Percentiles rank a stretch among this genome's conserved stretches.
Evolutionary conservation across 2,888 invertebrate species (phyloP).

Genomic region (Spisula subtruncata): DNA sequence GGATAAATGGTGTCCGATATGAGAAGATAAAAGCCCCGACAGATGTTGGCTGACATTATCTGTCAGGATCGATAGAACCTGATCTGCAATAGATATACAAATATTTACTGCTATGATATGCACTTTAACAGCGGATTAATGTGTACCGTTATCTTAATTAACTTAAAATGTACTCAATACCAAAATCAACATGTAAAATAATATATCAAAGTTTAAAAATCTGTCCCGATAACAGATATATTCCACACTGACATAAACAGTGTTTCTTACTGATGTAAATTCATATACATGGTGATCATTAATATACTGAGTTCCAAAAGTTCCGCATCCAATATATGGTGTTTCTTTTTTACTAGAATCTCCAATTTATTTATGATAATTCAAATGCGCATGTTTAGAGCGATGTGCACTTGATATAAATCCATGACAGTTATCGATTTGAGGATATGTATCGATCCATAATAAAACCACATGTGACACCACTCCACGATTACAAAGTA

Average conservation of each 20-base stretch:
- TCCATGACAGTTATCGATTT: no score
- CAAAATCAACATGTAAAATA: not conserved
- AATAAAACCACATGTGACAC: no score
- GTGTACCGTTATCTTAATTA: conserved; percentile 9
- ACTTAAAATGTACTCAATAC: not conserved
- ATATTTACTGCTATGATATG: not conserved
- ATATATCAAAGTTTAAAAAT: not conserved
- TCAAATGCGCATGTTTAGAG: no score
- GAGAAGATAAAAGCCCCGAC: not conserved
- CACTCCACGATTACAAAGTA: no score
- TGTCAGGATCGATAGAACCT: not conserved
- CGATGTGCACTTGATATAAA: no score
- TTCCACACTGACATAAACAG: not conserved
- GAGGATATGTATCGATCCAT: no score
- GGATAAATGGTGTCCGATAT: not conserved
- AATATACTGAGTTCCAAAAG: no score
- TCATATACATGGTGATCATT: no score
- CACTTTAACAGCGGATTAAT: not conserved
- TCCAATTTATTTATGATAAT: no score
- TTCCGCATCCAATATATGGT: no score
- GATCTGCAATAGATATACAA: not conserved
- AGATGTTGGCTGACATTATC: not conserved
- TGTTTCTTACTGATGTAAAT: no score
- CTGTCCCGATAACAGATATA: not conserved
- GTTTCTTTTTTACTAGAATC: no score